Percentiles rank a stretch among this genome's conserved stretches.
phyloP scores from a whole-genome alignment of 2,888 invertebrate species.

The Gari tellinella region DNA sequence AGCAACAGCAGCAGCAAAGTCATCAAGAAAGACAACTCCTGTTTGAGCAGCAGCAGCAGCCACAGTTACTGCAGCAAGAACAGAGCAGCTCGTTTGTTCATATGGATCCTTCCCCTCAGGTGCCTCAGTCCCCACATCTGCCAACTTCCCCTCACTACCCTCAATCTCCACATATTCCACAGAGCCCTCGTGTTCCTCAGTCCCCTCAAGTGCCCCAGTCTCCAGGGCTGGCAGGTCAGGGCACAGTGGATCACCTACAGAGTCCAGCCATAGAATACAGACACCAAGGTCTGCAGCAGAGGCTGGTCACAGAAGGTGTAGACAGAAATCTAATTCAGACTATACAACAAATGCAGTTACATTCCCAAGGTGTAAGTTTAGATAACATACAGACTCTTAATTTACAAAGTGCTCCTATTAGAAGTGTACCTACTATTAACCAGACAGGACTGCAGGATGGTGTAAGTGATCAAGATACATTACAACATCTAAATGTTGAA shows the following conservation, averaged over 20 bases:
- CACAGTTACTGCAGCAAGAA: constrained; percentile 36
- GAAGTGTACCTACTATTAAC: constrained; percentile 5
- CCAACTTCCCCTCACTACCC: constrained; percentile 45
- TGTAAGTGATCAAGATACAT: neutral
- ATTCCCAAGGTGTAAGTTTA: constrained; percentile 31
- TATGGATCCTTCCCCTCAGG: constrained; percentile 44
- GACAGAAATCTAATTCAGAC: constrained; percentile 28
- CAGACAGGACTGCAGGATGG: constrained; percentile 6
- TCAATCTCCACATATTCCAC: constrained; percentile 38
- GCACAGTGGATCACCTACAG: constrained; percentile 55
- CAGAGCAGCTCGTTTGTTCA: constrained; percentile 10
- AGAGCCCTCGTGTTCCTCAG: constrained; percentile 43
- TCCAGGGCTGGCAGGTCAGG: constrained; percentile 56
- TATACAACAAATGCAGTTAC: constrained; percentile 33
- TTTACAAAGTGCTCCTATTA: constrained; percentile 31
- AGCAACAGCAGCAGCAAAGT: constrained; percentile 61
- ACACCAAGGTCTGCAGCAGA: constrained; percentile 19
- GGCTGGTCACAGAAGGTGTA: constrained; percentile 21
- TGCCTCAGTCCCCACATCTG: constrained; percentile 55
- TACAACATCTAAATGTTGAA: constrained; percentile 22
- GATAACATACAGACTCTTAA: constrained; percentile 7
- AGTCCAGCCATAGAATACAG: constrained; percentile 35
- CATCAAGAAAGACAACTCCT: constrained; percentile 59
- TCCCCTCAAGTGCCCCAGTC: constrained; percentile 53
- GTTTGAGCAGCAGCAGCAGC: constrained; percentile 48